Evolutionary conservation across 2,888 invertebrate genomes (phyloP).

Genomic region (Patella caerulea): DNA sequence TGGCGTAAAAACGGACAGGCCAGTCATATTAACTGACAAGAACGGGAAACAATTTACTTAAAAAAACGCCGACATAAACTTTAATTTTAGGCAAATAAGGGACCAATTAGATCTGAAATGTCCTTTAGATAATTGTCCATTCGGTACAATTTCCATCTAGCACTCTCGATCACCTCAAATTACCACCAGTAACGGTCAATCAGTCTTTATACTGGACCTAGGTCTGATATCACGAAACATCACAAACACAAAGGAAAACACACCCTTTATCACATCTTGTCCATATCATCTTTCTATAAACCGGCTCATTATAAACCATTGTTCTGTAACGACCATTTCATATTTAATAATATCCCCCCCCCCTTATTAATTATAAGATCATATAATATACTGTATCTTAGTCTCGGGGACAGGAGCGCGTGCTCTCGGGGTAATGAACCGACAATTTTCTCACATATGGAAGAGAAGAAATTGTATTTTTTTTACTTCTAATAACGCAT

Average conservation of each 20-base stretch:
- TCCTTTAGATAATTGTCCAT: not conserved
- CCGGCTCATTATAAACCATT: not conserved
- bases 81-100: conserved; percentile 2
- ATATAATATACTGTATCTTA: not conserved
- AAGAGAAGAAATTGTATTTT: conserved; percentile 5
- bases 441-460: conserved; percentile 6
- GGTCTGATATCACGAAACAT: too few relatives aligned
- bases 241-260: too few relatives aligned
- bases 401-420: not conserved
- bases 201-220: too few relatives aligned
- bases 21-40: not conserved
- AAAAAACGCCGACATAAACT: not conserved
- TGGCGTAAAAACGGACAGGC: not conserved
- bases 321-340: not conserved
- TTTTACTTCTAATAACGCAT: not conserved
- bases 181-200: too few relatives aligned
- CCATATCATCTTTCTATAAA: not conserved
- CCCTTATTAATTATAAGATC: conserved; percentile 11
- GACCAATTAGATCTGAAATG: conserved; percentile 5
- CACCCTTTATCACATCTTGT: too few relatives aligned
- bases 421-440: not conserved
- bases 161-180: too few relatives aligned
- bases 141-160: too few relatives aligned
- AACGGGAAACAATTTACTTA: not conserved
- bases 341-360: not conserved